A percentile compares a stretch with the other conserved stretches of the same genome.
phyloP scores from a whole-genome alignment of 2,797 vertebrate species.

The Enteromius thamalakanensis region DNA sequence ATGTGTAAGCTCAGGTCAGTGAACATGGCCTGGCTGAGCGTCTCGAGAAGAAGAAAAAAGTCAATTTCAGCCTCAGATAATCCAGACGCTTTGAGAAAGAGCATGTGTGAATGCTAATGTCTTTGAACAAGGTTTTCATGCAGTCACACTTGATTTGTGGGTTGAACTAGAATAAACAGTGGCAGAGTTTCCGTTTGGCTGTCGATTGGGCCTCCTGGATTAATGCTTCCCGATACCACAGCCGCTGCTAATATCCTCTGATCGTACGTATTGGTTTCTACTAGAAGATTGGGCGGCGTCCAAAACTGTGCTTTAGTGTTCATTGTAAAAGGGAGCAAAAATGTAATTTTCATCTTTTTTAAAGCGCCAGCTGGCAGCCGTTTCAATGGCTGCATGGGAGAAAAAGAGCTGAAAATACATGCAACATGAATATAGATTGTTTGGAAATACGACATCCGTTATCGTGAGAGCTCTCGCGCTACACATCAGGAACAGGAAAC shows the following conservation, averaged over 20 bases:
- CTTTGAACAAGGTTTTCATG: not conserved
- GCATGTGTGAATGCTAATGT: slow-evolving; percentile 16
- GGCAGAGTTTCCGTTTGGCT: not conserved
- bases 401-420: slow-evolving; percentile 28
- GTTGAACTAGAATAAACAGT: slow-evolving; percentile 26
- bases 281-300: slow-evolving; percentile 8
- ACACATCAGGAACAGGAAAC: slow-evolving; percentile 56
- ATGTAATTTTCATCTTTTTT: slow-evolving; percentile 25
- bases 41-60: slow-evolving; percentile 8
- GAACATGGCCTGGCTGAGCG: not conserved
- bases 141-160: slow-evolving; percentile 19
- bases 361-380: slow-evolving; percentile 23
- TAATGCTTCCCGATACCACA: slow-evolving; percentile 32
- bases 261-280: slow-evolving; percentile 36
- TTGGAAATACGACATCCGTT: slow-evolving; percentile 23
- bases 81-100: slow-evolving; percentile 20
- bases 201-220: slow-evolving; percentile 27
- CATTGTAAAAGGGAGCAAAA: slow-evolving; percentile 22
- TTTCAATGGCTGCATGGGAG: not conserved
- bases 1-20: slow-evolving; percentile 36
- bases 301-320: slow-evolving; percentile 39
- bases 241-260: slow-evolving; percentile 32
- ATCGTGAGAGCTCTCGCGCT: slow-evolving; percentile 12
- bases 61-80: slow-evolving; percentile 16
- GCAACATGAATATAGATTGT: slow-evolving; percentile 18